Evolutionary conservation across 2,888 invertebrate species (phyloP).

Genomic region (Pseudolycoriella hygida): DNA sequence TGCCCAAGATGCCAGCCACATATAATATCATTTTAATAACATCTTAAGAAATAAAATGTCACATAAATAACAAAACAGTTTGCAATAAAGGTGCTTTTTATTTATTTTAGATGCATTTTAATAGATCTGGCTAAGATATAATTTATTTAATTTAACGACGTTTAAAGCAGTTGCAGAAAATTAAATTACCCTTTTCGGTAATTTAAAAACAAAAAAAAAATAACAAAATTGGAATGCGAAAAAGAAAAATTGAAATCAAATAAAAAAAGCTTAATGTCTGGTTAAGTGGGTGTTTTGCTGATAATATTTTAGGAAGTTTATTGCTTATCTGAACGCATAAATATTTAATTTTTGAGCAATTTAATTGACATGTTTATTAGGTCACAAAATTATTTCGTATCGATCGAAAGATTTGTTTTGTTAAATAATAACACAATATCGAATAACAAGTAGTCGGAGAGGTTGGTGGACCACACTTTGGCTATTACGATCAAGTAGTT

Average conservation of each 20-base stretch:
- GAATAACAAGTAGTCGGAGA: too few species aligned
- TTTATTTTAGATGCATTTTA: slow-evolving; percentile 6
- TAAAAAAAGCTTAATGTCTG: background rate
- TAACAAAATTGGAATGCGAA: background rate
- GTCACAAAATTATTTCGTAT: background rate
- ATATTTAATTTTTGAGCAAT: background rate
- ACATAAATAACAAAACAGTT: slow-evolving; percentile 7
- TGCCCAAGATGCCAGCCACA: background rate
- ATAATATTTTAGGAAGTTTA: slow-evolving; percentile 3
- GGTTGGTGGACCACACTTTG: too few species aligned
- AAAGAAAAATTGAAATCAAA: background rate
- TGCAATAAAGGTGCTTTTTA: slow-evolving; percentile 5
- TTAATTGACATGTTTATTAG: background rate
- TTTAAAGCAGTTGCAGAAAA: slow-evolving; percentile 5
- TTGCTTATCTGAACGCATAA: background rate
- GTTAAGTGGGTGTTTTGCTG: slow-evolving; percentile 3
- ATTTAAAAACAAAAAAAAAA: slow-evolving; percentile 1
- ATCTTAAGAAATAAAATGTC: slow-evolving; percentile 8
- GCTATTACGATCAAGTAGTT: too few species aligned
- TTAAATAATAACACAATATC: too few species aligned
- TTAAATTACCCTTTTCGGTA: slow-evolving; percentile 4
- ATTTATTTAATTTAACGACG: slow-evolving; percentile 5
- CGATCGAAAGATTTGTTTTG: too few species aligned
- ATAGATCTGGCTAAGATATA: slow-evolving; percentile 4
- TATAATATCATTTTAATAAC: slow-evolving; percentile 6